Evolutionary conservation across 1,140 invertebrate genomes (phyloP).

Genomic region (Heliconius nattereri): DNA sequence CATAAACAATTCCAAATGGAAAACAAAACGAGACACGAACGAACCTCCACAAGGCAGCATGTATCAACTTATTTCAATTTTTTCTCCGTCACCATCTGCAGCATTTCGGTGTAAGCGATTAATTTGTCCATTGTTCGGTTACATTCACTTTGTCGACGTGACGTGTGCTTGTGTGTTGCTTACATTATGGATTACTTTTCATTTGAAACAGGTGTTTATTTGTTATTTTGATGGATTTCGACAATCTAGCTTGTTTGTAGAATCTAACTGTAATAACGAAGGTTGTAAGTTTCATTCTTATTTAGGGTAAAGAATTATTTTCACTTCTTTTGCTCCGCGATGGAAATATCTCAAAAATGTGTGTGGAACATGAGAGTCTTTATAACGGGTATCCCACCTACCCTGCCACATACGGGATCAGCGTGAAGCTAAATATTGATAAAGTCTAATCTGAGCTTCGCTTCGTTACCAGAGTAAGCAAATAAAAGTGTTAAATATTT

Average conservation of each 20-base stretch:
- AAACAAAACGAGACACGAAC: neutral
- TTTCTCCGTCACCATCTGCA: conserved; percentile 34
- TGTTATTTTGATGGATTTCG: neutral
- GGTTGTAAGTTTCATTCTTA: too few relatives aligned
- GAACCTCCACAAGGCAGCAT: neutral
- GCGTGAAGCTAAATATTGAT: too few relatives aligned
- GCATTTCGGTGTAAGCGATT: conserved; percentile 51
- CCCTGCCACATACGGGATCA: too few relatives aligned
- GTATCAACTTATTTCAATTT: conserved; percentile 1
- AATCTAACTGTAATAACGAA: neutral
- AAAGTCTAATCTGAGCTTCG: too few relatives aligned
- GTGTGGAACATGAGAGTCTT: too few relatives aligned
- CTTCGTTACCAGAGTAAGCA: too few relatives aligned
- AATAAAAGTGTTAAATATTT: too few relatives aligned
- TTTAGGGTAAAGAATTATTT: too few relatives aligned
- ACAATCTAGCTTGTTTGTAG: neutral
- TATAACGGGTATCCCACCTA: too few relatives aligned
- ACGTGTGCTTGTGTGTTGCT: conserved; percentile 29
- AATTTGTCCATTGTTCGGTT: conserved; percentile 51
- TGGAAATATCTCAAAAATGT: too few relatives aligned
- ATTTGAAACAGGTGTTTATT: conserved; percentile 17
- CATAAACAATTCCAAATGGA: neutral
- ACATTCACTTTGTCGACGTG: conserved; percentile 29
- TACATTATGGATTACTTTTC: conserved; percentile 16
- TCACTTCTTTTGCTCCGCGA: too few relatives aligned